Conservation (phyloP, 2,797 vertebrate species). For the Danio jaintianensis region DNA sequence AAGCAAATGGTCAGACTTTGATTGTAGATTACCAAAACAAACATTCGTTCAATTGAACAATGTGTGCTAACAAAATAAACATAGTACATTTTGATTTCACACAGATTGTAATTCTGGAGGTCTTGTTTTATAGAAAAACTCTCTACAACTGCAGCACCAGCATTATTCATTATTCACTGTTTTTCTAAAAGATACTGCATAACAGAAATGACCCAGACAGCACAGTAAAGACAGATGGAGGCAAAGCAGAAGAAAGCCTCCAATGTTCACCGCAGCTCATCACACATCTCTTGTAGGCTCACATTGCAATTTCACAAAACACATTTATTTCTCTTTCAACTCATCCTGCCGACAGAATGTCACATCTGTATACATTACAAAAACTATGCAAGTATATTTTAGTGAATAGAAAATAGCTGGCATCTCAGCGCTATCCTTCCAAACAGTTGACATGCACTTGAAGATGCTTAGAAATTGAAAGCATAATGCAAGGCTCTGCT, state of each 20-base stretch:
- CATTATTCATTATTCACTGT: background rate
- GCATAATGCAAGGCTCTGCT: conserved; percentile 8
- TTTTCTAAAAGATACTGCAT: background rate
- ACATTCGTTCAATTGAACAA: too few species aligned
- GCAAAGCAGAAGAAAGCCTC: conserved; percentile 1
- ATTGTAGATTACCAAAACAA: too few species aligned
- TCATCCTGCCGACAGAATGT: conserved; percentile 21
- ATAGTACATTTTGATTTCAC: too few species aligned
- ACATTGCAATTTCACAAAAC: conserved; percentile 21
- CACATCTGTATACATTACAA: conserved; percentile 22
- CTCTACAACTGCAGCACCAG: background rate
- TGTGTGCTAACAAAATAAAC: too few species aligned
- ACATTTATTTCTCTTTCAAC: background rate
- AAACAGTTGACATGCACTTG: conserved; percentile 31
- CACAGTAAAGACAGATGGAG: background rate
- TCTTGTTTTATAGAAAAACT: background rate
- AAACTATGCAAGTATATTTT: conserved; percentile 18
- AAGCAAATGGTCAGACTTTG: too few species aligned
- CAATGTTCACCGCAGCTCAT: conserved; percentile 19
- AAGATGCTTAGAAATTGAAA: conserved; percentile 22
- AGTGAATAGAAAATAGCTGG: conserved; percentile 35
- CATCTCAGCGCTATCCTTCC: background rate
- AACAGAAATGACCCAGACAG: background rate
- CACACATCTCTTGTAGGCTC: background rate
- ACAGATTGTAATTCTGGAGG: background rate